Evolutionary conservation across 1,140 invertebrate species (phyloP).

Genomic region (Drosophila pandora): DNA sequence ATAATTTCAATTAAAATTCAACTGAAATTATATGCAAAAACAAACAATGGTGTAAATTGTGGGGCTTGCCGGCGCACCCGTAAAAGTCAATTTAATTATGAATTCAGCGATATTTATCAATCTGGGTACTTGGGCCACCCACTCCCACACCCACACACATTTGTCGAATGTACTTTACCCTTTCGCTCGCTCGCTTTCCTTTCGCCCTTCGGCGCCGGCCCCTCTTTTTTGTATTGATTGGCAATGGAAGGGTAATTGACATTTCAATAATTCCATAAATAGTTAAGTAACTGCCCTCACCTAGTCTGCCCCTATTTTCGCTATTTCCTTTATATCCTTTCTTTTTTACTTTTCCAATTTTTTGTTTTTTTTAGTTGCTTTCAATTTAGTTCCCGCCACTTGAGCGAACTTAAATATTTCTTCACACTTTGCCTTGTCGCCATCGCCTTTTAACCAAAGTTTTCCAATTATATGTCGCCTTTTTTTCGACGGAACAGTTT

Average conservation of each 20-base stretch:
- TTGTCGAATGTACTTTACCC: neutral
- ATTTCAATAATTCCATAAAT: slow-evolving; percentile 64
- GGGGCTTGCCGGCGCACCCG: slow-evolving; percentile 34
- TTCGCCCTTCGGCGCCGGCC: neutral
- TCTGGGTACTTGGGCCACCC: neutral
- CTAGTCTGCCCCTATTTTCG: slow-evolving; percentile 4
- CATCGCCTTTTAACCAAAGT: slow-evolving; percentile 62
- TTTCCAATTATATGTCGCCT: slow-evolving; percentile 77
- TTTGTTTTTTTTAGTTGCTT: slow-evolving; percentile 29
- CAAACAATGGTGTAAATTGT: slow-evolving; percentile 68
- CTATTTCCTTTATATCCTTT: slow-evolving; percentile 1
- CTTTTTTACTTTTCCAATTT: slow-evolving; percentile 2
- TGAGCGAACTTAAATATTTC: slow-evolving; percentile 74
- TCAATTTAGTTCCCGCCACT: slow-evolving; percentile 57
- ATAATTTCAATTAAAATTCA: slow-evolving; percentile 81
- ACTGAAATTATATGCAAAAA: slow-evolving; percentile 77
- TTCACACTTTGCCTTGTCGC: slow-evolving; percentile 69
- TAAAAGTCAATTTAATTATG: slow-evolving; percentile 57
- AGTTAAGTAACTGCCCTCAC: slow-evolving; percentile 25
- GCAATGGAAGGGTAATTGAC: slow-evolving; percentile 47
- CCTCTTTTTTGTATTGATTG: slow-evolving; percentile 51
- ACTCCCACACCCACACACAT: neutral
- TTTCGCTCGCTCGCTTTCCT: neutral
- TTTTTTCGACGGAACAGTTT: slow-evolving; percentile 44
- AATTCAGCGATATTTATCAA: slow-evolving; percentile 54